Conservation (phyloP, 2,888 invertebrate species). For the Philereme transversata region DNA sequence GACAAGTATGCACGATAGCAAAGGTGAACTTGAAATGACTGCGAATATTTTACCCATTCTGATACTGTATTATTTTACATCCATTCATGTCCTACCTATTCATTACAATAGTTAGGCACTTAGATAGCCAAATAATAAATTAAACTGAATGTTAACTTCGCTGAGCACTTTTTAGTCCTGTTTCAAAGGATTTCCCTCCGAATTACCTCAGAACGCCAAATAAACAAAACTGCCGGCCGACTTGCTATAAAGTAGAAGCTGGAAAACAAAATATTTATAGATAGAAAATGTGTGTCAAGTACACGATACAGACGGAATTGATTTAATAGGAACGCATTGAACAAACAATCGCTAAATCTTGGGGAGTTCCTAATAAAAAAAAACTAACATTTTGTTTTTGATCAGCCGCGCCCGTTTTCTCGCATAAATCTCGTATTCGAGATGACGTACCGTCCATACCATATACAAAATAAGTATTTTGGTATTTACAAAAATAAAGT, state of each 20-base stretch:
- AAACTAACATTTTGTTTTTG: no score
- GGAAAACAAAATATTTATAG: slow-evolving; percentile 20
- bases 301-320: slow-evolving; percentile 14
- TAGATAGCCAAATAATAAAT: no score
- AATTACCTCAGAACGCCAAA: background rate
- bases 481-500: no score
- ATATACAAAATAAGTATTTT: no score
- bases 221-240: background rate
- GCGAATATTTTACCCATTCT: background rate
- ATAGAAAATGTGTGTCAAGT: slow-evolving; percentile 25
- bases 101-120: background rate
- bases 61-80: background rate
- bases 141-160: no score
- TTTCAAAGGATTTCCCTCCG: background rate
- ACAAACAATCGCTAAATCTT: background rate
- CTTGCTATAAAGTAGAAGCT: background rate
- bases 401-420: no score
- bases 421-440: no score
- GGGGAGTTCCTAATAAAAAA: no score
- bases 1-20: background rate
- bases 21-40: slow-evolving; percentile 18
- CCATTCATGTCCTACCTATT: background rate
- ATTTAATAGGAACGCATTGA: slow-evolving; percentile 11
- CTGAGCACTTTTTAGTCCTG: no score
- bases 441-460: no score